These are phyloP conservation scores for Augochlorella aurata DNA, from an alignment of 2,888 invertebrate genomes.

Conservation along the genomic window DNA sequence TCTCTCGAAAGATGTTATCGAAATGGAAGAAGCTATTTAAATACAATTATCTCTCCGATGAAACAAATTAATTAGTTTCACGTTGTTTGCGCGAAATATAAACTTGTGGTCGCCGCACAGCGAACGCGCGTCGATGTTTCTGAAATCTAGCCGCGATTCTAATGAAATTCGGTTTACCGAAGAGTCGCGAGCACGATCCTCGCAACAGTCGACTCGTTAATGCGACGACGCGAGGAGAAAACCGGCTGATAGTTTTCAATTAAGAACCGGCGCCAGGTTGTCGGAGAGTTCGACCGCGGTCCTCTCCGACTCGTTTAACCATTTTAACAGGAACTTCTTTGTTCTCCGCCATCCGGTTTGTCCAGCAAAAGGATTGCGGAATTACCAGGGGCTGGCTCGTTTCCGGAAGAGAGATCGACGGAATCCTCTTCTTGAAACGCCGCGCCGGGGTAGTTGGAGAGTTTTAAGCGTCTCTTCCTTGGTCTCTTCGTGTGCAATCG, in stretches of 20 bases:
- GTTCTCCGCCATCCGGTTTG: constrained; percentile 26
- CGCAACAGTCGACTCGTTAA: too few relatives aligned
- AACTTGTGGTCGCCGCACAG: too few relatives aligned
- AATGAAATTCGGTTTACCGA: too few relatives aligned
- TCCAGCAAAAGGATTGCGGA: constrained; percentile 29
- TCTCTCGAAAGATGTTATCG: too few relatives aligned
- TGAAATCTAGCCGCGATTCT: too few relatives aligned
- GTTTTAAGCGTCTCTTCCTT: constrained; percentile 67
- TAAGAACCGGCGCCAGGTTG: neutral
- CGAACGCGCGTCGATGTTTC: too few relatives aligned
- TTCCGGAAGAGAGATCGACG: constrained; percentile 60
- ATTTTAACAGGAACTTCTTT: constrained; percentile 26
- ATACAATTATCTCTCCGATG: too few relatives aligned
- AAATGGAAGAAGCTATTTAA: too few relatives aligned
- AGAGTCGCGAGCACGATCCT: too few relatives aligned
- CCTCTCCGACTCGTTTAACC: neutral
- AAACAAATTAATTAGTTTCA: too few relatives aligned
- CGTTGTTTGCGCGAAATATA: too few relatives aligned
- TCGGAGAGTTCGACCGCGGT: neutral
- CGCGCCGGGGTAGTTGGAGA: constrained; percentile 49
- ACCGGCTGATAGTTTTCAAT: neutral
- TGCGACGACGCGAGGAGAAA: neutral
- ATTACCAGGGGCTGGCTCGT: constrained; percentile 47
- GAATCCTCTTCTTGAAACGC: constrained; percentile 44
- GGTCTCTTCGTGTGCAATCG: constrained; percentile 74